Conservation (phyloP, 2,888 invertebrate genomes). For the Eupeodes latifasciatus region DNA sequence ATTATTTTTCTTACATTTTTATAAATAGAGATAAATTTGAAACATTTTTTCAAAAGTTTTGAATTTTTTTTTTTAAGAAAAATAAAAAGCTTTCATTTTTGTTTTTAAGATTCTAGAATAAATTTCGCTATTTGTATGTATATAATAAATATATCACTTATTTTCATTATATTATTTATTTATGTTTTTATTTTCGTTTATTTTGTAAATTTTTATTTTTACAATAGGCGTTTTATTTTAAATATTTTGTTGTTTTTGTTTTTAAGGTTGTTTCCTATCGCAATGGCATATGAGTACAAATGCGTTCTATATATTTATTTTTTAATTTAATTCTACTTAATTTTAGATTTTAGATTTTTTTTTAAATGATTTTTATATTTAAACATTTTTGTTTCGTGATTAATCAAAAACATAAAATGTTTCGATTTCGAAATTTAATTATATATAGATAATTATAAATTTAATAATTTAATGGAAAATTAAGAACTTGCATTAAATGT, state of each 20-base stretch:
- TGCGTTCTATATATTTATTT: conserved; percentile 44
- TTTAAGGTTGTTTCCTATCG: conserved; percentile 45
- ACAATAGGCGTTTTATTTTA: conserved; percentile 58
- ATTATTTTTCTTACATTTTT: conserved; percentile 34
- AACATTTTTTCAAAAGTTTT: conserved; percentile 42
- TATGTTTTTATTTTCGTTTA: conserved; percentile 62
- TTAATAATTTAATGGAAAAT: conserved; percentile 48
- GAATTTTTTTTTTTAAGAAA: neutral
- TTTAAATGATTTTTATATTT: conserved; percentile 27
- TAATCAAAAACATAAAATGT: conserved; percentile 59
- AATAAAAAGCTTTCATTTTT: conserved; percentile 38
- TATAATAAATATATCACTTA: conserved; percentile 72
- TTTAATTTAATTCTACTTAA: conserved; percentile 23
- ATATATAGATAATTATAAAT: conserved; percentile 64
- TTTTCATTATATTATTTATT: conserved; percentile 62
- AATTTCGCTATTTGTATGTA: conserved; percentile 65
- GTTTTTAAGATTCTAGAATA: conserved; percentile 57
- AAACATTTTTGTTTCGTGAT: conserved; percentile 7
- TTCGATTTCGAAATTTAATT: conserved; percentile 74
- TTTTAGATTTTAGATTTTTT: conserved; percentile 74
- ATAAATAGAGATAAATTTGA: conserved; percentile 52
- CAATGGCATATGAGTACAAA: conserved; percentile 63
- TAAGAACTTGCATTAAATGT: conserved; percentile 57
- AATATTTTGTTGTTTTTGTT: conserved; percentile 32
- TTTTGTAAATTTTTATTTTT: conserved; percentile 58